These are phyloP conservation scores for Ctena decussata DNA, from an alignment of 2,888 invertebrate species.

Conservation along the genomic window DNA sequence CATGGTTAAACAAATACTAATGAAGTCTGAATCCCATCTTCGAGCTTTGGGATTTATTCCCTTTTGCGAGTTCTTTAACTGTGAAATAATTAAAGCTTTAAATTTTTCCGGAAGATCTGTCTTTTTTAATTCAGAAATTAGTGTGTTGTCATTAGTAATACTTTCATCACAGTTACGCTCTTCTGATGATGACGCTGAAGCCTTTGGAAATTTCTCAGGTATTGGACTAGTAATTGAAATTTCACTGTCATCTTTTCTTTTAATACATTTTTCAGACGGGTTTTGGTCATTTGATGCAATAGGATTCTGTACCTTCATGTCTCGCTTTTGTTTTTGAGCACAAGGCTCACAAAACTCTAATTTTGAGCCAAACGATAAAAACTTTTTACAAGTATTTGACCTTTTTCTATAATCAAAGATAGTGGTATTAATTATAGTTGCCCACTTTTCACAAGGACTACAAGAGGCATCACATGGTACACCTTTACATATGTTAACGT, in stretches of 20 bases:
- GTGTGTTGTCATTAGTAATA: not conserved
- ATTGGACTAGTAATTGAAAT: not conserved
- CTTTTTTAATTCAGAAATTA: not conserved
- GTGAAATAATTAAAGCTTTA: not conserved
- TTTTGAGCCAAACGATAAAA: not conserved
- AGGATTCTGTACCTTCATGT: not conserved
- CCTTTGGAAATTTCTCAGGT: not conserved
- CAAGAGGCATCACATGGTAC: not conserved
- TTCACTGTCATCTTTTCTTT: not conserved
- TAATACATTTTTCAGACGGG: not conserved
- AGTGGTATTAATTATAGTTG: not conserved
- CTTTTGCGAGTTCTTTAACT: not conserved
- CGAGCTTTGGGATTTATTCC: not conserved
- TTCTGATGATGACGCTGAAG: not conserved
- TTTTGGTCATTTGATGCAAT: not conserved
- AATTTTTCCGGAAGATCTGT: not conserved
- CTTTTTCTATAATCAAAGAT: not conserved
- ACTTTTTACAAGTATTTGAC: conserved; percentile 10
- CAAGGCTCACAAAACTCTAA: not conserved
- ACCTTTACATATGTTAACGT: not conserved
- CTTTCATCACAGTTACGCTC: not conserved
- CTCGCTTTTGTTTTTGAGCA: not conserved
- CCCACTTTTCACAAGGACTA: not conserved
- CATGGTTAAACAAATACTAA: conserved; percentile 3
- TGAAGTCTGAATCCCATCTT: conserved; percentile 5